phyloP scores from a whole-genome alignment of 2,888 invertebrate species.

The Diarsia rubi region DNA sequence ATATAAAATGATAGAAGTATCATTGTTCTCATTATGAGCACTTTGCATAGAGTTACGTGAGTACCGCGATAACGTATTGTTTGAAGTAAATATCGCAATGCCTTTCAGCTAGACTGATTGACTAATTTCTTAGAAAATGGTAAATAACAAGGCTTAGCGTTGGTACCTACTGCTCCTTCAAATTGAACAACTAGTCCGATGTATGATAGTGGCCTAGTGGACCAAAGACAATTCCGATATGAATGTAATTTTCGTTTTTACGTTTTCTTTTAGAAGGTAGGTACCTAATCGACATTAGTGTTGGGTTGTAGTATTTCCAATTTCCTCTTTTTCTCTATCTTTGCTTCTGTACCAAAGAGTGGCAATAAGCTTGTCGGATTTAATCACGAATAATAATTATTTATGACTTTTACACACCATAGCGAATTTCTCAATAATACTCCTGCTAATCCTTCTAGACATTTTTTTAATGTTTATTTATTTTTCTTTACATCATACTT shows the following conservation, averaged over 20 bases:
- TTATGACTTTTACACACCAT: no score
- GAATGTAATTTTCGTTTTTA: no score
- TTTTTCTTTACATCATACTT: slow-evolving; percentile 7
- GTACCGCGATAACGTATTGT: slow-evolving; percentile 31
- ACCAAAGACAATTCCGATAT: not conserved
- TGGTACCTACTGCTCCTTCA: not conserved
- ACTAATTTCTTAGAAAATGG: slow-evolving; percentile 5
- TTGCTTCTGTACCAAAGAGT: not conserved
- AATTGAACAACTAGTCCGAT: not conserved
- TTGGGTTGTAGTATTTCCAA: not conserved
- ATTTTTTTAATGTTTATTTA: not conserved
- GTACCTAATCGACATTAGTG: not conserved
- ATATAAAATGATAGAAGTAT: slow-evolving; percentile 12
- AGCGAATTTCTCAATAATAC: not conserved
- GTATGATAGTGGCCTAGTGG: not conserved
- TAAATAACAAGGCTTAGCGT: not conserved
- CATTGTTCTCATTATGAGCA: slow-evolving; percentile 28
- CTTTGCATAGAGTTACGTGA: slow-evolving; percentile 33
- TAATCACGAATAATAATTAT: no score
- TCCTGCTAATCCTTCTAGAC: not conserved
- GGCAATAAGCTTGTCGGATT: not conserved
- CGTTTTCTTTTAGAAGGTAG: not conserved
- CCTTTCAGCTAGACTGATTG: slow-evolving; percentile 13
- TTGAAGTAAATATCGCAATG: slow-evolving; percentile 9
- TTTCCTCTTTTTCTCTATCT: not conserved